These are phyloP conservation scores for Aythya baeri DNA, from an alignment of 2,113 vertebrate species.

Conservation along the genomic window DNA sequence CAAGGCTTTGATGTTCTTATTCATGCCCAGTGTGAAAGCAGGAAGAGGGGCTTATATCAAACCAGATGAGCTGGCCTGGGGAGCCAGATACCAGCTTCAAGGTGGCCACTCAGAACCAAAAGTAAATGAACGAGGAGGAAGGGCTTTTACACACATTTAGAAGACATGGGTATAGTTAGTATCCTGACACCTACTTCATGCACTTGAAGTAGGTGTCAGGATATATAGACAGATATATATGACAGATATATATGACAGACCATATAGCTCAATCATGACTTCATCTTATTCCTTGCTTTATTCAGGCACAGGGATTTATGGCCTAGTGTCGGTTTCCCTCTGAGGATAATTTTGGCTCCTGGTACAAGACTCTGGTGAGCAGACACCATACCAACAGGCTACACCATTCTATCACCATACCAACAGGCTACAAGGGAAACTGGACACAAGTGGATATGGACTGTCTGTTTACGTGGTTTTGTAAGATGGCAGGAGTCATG, in stretches of 20 bases:
- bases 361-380: neutral
- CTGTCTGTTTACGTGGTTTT: neutral
- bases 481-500: neutral
- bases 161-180: neutral
- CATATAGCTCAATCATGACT: neutral
- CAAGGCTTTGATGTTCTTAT: neutral
- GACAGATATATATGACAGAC: too few species aligned
- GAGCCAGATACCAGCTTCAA: neutral
- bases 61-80: neutral
- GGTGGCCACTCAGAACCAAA: neutral
- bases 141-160: neutral
- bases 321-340: neutral
- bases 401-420: neutral
- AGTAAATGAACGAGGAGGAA: neutral
- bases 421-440: neutral
- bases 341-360: neutral
- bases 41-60: neutral
- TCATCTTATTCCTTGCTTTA: neutral
- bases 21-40: fast-evolving
- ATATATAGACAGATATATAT: too few species aligned
- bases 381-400: neutral
- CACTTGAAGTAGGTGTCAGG: too few species aligned
- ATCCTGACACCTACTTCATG: neutral
- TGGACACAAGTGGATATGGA: neutral
- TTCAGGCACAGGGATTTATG: neutral